Conservation (phyloP, 1,140 invertebrate genomes). For the Papilio helenus region DNA sequence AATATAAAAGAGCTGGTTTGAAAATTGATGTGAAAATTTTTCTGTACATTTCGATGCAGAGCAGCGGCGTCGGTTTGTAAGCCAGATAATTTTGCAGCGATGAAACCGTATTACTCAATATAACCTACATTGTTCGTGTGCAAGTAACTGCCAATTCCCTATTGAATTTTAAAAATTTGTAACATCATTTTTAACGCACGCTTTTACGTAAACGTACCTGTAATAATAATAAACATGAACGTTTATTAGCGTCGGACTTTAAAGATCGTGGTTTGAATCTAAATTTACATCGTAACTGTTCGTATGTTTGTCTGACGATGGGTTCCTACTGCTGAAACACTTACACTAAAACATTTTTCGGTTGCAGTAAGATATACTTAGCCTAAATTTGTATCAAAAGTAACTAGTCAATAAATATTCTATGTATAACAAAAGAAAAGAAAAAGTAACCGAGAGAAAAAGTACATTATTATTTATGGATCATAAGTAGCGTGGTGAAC, state of each 20-base stretch:
- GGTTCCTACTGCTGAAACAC: neutral
- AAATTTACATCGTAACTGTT: neutral
- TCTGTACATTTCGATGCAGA: conserved; percentile 52
- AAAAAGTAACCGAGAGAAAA: conserved; percentile 14
- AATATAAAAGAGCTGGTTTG: neutral
- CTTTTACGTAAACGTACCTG: neutral
- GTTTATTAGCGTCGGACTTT: neutral
- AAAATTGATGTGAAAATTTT: conserved; percentile 29
- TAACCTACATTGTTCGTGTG: conserved; percentile 25
- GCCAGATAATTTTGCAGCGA: conserved; percentile 54
- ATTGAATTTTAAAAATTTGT: conserved; percentile 31
- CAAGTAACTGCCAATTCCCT: conserved; percentile 21
- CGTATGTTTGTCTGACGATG: neutral
- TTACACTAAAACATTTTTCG: neutral
- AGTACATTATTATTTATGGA: neutral
- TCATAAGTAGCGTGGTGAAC: conserved; percentile 4
- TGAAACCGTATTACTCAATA: conserved; percentile 43
- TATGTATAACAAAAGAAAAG: conserved; percentile 2
- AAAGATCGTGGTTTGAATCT: neutral
- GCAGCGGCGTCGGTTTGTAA: conserved; percentile 12
- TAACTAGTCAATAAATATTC: no score
- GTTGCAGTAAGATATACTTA: no score
- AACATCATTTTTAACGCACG: neutral
- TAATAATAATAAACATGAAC: neutral
- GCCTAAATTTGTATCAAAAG: no score